phyloP scores from a whole-genome alignment of 53 echinoderm and acorn worm species.

The Apostichopus leukothele region DNA sequence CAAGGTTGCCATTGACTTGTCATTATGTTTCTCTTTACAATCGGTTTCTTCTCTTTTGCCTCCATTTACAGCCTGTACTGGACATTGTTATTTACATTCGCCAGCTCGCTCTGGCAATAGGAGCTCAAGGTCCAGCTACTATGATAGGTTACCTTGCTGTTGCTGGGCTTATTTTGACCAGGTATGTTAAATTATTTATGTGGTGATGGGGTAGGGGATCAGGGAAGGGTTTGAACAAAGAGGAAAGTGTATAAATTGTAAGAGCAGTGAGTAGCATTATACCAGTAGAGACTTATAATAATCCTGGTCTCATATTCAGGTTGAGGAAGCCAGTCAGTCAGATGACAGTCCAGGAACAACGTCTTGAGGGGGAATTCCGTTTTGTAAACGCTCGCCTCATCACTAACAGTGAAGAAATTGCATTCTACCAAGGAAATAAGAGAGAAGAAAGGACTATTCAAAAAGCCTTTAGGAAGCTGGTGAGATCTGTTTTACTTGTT shows the following conservation, averaged over 20 bases:
- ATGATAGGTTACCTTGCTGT: conserved; percentile 87
- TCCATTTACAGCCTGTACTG: conserved; percentile 68
- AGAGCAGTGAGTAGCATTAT: neutral
- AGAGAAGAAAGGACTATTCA: conserved; percentile 80
- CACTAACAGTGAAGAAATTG: conserved; percentile 97
- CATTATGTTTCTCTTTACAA: too few species aligned
- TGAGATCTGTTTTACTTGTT: conserved; percentile 29
- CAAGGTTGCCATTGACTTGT: too few species aligned
- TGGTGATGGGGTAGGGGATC: too few species aligned
- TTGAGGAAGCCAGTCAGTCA: conserved; percentile 76
- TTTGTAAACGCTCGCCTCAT: conserved; percentile 94
- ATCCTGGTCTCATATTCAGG: conserved; percentile 35
- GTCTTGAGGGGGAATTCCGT: conserved; percentile 87
- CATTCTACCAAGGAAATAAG: conserved; percentile 96
- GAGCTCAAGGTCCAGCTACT: conserved; percentile 83
- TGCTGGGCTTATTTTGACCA: conserved; percentile 87
- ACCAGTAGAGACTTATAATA: neutral
- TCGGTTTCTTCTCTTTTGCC: neutral
- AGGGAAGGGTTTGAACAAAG: neutral
- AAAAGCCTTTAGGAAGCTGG: conserved; percentile 81
- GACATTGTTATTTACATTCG: conserved; percentile 91
- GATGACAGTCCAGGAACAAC: conserved; percentile 94
- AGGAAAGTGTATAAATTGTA: neutral
- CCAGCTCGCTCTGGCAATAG: conserved; percentile 75
- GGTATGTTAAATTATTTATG: conserved; percentile 51